Base-by-base conservation (phyloP, 2,888 invertebrate species). In the Heliconius charithonia region DNA sequence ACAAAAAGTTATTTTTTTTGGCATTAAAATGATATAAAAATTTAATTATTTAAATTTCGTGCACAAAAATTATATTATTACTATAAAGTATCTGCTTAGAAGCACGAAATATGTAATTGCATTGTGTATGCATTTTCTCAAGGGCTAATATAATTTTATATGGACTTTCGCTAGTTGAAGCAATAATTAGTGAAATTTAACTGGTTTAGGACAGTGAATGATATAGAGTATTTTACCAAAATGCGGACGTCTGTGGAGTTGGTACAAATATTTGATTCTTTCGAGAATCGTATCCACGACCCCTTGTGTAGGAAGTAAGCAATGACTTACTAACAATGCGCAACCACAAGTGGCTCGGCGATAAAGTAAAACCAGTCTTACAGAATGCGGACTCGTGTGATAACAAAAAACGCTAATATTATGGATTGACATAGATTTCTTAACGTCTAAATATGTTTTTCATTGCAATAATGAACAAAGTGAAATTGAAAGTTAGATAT, bases 401-500 rank as follows among this genome's bases (percentile, higher is more conserved):
- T 72, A 51, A 7, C 32, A 59, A 25, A 72, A 56, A 59, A 25
- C n/a, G 29, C 6, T 22, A 32, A 16, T 37, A 59, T 72, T 27
- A 59, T 59, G 59, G 37, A 59, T 72, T 59, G 72, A 69, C 51
- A 56, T 69, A 32, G 51, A 76, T 69, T 66, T 65, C 41, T 76
- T 69, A 59, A 73, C 41, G 41, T 63, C 19, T 62, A 29, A 70
- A 45, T 70, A 72, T 59, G 32, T 32, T 71, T 71, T 77, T 72
- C 25, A 77, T 63, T 65, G 51, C n/a, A 77, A 32, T 56, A 66
- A 41, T 71, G 62, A 71, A 51, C 70, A 56, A 29, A 51, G 32
- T 72, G 72, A 72, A 59, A 72, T 32, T 59, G 72, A 72, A 59
- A 72, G 72, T 59, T 72, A 19, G 32, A 72, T 72, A 56, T 72